Evolutionary conservation across 2,113 vertebrate genomes (phyloP), one percentile per base, ranked within the genome.

Genomic region (Otolemur garnettii): DNA sequence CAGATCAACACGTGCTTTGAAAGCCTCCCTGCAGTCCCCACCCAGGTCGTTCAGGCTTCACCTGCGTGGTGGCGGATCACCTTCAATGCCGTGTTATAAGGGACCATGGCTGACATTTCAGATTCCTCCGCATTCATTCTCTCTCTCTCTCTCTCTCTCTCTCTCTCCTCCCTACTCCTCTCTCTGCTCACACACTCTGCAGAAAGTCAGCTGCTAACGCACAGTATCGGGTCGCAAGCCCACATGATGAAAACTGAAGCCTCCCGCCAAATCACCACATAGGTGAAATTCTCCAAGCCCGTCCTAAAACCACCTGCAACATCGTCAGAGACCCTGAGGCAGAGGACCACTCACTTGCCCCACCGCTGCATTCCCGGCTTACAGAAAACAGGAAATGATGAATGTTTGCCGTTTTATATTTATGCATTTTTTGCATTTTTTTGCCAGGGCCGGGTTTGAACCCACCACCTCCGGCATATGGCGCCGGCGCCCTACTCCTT

Each of bases 291-390:
- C 33, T 60, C 50, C 14, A 1, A 26, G 0, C 2, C 28, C 24
- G 1, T 4, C 5, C 0, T 14, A 0, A 30, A 26, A 33, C 38
- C 19, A 4, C 33, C 26, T 0, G 7, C 59, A 24, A 33, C 1
- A 55, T 19, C n/a, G 13, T 0, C 1, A 24, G 10, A 19, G 10
- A 81, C 7, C 28, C 24, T 13, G 0, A 69, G 6, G 30, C 26
- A 14, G 4, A 62, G 4, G 53, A 17, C 1, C 9, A 7, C 18
- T 1, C 4, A 35, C 13, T 53, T 8, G 0, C 0, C 4, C 1
- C 1, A 10, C 38, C 33, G 71, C n/a, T 38, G 33, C 53, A 53
- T 62, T 57, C 33, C 42, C 10, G 42, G 64, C 45, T 6, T 53
- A 12, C 13, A 64, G 13, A 60, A 84, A 72, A 60, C 13, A 55